Evolutionary conservation across 2,888 invertebrate genomes (phyloP).

Genomic region (Phengaris alcon): DNA sequence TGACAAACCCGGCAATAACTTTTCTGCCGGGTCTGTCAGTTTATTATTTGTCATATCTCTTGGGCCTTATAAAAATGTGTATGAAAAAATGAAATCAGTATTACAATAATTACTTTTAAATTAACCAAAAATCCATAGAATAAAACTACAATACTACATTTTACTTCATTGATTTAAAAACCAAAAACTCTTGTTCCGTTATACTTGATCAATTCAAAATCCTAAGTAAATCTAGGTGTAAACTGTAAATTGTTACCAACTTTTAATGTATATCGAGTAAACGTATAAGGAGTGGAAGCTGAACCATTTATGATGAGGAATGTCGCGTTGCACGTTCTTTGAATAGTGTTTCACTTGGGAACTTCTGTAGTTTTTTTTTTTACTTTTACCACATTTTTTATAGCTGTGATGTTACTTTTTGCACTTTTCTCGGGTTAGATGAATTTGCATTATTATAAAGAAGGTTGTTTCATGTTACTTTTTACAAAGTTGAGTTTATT

Average conservation of each 20-base stretch:
- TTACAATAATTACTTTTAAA: too few species aligned
- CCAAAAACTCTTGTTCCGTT: not conserved
- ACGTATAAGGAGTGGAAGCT: slow-evolving; percentile 1
- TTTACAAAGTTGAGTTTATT: too few species aligned
- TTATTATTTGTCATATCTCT: too few species aligned
- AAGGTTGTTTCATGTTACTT: too few species aligned
- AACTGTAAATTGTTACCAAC: slow-evolving; percentile 12
- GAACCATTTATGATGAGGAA: slow-evolving; percentile 25
- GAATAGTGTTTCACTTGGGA: slow-evolving; percentile 17
- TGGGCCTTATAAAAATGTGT: too few species aligned
- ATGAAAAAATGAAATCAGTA: too few species aligned
- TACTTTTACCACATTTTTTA: not conserved
- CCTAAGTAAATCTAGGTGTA: slow-evolving; percentile 9
- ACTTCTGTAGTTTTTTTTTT: slow-evolving; percentile 11
- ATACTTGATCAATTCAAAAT: not conserved
- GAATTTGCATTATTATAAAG: not conserved
- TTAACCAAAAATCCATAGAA: too few species aligned
- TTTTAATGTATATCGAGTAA: slow-evolving; percentile 12
- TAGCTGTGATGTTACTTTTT: not conserved
- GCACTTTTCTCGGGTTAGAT: not conserved
- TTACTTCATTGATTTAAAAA: not conserved
- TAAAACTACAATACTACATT: too few species aligned
- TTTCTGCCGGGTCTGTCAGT: too few species aligned
- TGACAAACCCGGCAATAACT: too few species aligned
- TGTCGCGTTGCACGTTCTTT: slow-evolving; percentile 15